Base-by-base conservation (phyloP, 2,888 invertebrate species). In the Amblyteles armatorius region DNA sequence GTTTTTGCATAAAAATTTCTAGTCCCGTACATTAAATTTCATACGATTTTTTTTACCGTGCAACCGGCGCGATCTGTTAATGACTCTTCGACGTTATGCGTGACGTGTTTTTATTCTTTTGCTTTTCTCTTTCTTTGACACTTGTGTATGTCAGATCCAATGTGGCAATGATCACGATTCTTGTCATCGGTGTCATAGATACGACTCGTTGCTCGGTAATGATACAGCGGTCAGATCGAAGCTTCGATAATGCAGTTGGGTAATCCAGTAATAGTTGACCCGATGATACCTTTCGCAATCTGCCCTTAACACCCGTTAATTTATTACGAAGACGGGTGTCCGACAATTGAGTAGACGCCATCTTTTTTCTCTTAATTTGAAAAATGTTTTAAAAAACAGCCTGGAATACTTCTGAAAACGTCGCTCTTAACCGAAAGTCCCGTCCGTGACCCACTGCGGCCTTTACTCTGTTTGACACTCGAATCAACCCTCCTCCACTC, bases 221-320 rank as follows among this genome's bases (percentile, higher is more conserved):
- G 40, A 60, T 44, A 29, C 60, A n/a, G 29, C 60, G 19, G 44
- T 26, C 60, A n/a, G 60, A 73, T 73, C 44, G 44, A 44, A 48
- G n/a, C 74, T 74, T 63, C 33, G 44, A 74, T 48, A 63, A 29
- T 60, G 36, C 55, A 40, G 22, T 57, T 55, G 72, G 36, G 52
- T 40, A 52, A 36, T 72, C 19, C 29, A 36, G 9, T 36, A n/a
- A 16, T 29, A 1, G 65, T 7, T 26, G 26, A 26, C 13, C 11
- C 11, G 2, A 26, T 4, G 22, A 57, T 57, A 57, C 4, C 57
- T 57, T 57, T 13, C 26, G 57, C 26, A 26, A 57, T 11, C 26
- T 13, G 57, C 57, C 57, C 57, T 57, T 57, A 57, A 5, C 13
- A 57, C 22, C 26, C 57, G 57, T 26, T 4, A 26, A 57, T 57